These are phyloP conservation scores for Podarcis siculus DNA, from an alignment of 2,797 vertebrate genomes.

Conservation along the genomic window DNA sequence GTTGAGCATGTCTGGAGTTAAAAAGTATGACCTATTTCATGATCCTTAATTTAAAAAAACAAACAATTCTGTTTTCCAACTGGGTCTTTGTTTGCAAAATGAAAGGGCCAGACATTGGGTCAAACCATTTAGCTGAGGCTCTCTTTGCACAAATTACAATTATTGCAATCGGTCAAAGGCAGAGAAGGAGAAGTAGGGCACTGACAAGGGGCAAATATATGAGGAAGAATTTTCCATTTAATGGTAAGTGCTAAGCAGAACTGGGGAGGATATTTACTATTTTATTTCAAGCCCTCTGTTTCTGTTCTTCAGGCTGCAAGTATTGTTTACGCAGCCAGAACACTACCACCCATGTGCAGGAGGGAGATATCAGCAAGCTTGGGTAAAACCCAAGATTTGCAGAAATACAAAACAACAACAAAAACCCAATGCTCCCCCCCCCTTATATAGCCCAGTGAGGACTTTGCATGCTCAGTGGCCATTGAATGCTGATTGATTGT, in stretches of 20 bases:
- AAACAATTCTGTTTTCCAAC: constrained; percentile 34
- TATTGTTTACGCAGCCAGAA: not conserved
- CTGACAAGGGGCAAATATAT: not conserved
- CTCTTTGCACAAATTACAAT: fast-evolving
- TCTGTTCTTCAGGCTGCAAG: not conserved
- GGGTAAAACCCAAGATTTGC: too few species aligned
- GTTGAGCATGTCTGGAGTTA: constrained; percentile 11
- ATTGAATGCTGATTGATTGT: too few species aligned
- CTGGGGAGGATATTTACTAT: not conserved
- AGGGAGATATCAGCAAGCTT: too few species aligned
- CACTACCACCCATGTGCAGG: not conserved
- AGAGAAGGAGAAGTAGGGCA: not conserved
- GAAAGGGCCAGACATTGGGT: constrained; percentile 25
- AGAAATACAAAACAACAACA: too few species aligned
- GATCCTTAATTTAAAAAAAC: constrained; percentile 18
- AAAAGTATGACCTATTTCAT: constrained; percentile 11
- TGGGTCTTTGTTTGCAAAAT: constrained; percentile 11
- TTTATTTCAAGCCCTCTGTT: not conserved
- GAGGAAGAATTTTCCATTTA: not conserved
- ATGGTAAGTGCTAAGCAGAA: not conserved
- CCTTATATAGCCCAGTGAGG: too few species aligned
- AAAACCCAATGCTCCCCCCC: too few species aligned
- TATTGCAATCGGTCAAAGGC: not conserved
- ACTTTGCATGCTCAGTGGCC: too few species aligned
- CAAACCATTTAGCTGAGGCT: constrained; percentile 22